Base-by-base conservation (phyloP, 2,113 vertebrate species). In the Himantopus leucocephalus region DNA sequence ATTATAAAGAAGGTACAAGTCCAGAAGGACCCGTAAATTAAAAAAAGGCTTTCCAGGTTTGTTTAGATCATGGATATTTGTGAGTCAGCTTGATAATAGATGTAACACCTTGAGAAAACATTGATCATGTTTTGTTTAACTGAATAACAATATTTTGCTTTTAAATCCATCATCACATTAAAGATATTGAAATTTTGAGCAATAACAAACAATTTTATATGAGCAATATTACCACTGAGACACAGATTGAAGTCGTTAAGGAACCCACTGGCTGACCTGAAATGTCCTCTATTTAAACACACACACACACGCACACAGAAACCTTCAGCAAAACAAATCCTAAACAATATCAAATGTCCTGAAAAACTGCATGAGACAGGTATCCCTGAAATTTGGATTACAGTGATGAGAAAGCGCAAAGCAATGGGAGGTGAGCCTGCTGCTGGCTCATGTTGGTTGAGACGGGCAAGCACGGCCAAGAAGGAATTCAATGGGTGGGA, bases 91-190 rank as follows among this genome's bases (percentile, higher is more conserved):
- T 89, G 94, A 66, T 89, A 97, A 97, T 55, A 84, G 86, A 89
- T 96, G 67, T 84, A 97, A 97, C 97, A 97, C 97, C 90, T 97
- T 88, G 39, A 97, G 92, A 94, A 93, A 97, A 96, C 37, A n/a
- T 82, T 72, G 66, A 94, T 93, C 84, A 82, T 77, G 63, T 78
- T 97, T 95, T 95, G 74, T 90, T 97, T 96, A 96, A 96, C 63
- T 53, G 71, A 94, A 83, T 86, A 97, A 93, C 81, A 97, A 85
- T 96, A 89, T 96, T 97, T 97, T 97, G 93, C 93, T 96, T 97
- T 97, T 98, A 98, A 98, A 98, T 97, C 97, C 78, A 96, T 97
- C 96, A 97, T 97, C 94, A 60, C 96, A 96, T 97, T 79, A 91
- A 98, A 94, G 70, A 94, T 91, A 97, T 97, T 98, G 96, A 98